Conservation (phyloP, 2,888 invertebrate genomes). For the Pandemis corylana region DNA sequence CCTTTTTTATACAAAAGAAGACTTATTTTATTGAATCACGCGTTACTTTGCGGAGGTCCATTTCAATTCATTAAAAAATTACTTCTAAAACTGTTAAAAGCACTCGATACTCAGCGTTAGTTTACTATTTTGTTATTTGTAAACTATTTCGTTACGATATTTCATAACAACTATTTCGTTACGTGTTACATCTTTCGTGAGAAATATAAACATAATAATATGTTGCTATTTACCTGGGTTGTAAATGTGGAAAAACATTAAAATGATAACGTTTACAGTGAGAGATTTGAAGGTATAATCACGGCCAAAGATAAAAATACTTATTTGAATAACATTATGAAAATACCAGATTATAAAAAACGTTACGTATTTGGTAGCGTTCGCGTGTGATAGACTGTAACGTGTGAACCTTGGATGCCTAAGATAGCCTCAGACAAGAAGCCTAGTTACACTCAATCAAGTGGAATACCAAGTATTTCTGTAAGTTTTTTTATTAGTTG, state of each 20-base stretch:
- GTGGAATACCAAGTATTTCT: background rate
- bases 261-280: conserved; percentile 30
- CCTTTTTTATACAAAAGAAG: too few species aligned
- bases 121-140: too few species aligned
- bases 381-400: conserved; percentile 39
- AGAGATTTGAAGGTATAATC: conserved; percentile 14
- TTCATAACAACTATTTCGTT: too few species aligned
- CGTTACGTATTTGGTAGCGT: conserved; percentile 32
- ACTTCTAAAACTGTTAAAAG: too few species aligned
- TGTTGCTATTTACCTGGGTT: background rate
- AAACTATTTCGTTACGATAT: too few species aligned
- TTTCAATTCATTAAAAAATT: too few species aligned
- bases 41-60: too few species aligned
- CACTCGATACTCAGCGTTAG: too few species aligned
- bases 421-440: conserved; percentile 30
- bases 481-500: background rate
- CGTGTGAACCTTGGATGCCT: conserved; percentile 48
- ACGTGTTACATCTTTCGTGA: too few species aligned
- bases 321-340: conserved; percentile 23
- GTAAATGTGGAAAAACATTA: conserved; percentile 7
- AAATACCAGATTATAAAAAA: conserved; percentile 30
- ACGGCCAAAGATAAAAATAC: conserved; percentile 10
- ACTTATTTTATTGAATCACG: too few species aligned
- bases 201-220: background rate
- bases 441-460: background rate